phyloP scores from a whole-genome alignment of 1,140 invertebrate species.

The Papilio polytes region DNA sequence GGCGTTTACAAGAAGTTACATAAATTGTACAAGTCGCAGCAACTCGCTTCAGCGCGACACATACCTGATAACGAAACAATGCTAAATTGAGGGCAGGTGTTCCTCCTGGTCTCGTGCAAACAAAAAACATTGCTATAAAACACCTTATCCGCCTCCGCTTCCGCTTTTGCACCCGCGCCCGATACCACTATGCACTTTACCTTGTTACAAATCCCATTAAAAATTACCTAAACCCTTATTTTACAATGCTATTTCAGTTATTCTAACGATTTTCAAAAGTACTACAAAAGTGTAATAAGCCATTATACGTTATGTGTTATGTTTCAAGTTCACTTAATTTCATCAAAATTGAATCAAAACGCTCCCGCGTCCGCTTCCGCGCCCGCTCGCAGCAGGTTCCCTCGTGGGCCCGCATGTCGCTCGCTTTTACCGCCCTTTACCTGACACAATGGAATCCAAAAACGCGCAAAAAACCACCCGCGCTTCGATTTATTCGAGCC shows the following conservation, averaged over 20 bases:
- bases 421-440: constrained; percentile 56
- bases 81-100: constrained; percentile 36
- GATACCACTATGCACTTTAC: not conserved
- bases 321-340: too few relatives aligned
- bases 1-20: not conserved
- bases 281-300: too few relatives aligned
- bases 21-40: not conserved
- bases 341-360: not conserved
- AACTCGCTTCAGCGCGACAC: not conserved
- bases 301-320: too few relatives aligned
- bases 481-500: constrained; percentile 56
- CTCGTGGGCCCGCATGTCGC: constrained; percentile 43
- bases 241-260: not conserved
- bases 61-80: constrained; percentile 31
- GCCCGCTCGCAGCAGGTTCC: not conserved
- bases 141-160: not conserved
- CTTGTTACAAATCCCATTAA: too few relatives aligned
- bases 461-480: constrained; percentile 60
- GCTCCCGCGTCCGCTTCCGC: not conserved
- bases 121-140: not conserved
- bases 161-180: not conserved
- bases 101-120: not conserved
- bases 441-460: constrained; percentile 67
- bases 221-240: not conserved
- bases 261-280: too few relatives aligned